These are phyloP conservation scores for Paradoxurus hermaphroditus DNA, from an alignment of 2,113 vertebrate genomes.

Conservation along the genomic window DNA sequence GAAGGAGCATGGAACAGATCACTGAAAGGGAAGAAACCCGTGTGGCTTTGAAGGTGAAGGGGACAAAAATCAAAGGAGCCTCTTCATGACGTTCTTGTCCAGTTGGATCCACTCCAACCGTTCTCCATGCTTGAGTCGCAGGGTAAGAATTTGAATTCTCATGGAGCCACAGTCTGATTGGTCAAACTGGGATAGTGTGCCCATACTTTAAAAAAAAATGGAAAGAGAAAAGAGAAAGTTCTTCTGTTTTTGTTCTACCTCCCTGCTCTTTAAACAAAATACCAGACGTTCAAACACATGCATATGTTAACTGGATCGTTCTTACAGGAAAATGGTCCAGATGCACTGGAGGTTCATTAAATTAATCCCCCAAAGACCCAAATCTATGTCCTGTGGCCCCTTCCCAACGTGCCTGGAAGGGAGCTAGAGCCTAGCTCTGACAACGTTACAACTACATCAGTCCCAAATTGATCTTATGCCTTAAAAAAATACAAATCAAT, in stretches of 20 bases:
- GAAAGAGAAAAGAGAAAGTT: background rate
- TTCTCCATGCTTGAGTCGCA: background rate
- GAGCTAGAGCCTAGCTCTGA: fast-evolving
- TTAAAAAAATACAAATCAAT: conserved; percentile 13
- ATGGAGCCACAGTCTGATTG: background rate
- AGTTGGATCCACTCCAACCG: background rate
- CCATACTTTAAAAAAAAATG: background rate
- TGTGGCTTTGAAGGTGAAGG: fast-evolving
- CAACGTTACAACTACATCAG: background rate
- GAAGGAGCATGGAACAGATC: background rate
- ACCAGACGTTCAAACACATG: background rate
- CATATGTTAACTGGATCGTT: background rate
- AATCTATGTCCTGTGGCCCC: conserved; percentile 9
- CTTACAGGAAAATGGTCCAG: conserved; percentile 12
- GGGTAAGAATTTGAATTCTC: background rate
- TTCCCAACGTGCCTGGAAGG: background rate
- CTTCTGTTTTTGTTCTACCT: background rate
- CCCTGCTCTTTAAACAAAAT: background rate
- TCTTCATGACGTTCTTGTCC: fast-evolving
- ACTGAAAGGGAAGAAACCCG: background rate
- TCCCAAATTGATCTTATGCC: fast-evolving
- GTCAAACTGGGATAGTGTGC: background rate
- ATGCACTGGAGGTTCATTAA: background rate
- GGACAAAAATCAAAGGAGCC: background rate
- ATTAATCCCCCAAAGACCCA: background rate